phyloP scores from a whole-genome alignment of 2,113 vertebrate species.

The Hippocampus comes region DNA sequence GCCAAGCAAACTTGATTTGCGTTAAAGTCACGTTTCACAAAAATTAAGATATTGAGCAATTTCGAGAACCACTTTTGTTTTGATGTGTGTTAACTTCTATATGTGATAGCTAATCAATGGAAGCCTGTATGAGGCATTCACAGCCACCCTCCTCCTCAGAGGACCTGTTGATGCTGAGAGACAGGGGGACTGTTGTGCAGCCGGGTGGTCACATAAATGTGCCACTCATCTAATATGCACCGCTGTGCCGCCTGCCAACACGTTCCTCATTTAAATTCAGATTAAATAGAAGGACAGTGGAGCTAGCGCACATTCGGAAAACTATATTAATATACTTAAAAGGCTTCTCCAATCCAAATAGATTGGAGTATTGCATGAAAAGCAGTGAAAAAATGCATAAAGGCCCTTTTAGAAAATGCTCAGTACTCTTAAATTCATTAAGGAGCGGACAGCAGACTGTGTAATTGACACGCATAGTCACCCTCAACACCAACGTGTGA shows the following conservation, averaged over 20 bases:
- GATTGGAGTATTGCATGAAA: conserved; percentile 12
- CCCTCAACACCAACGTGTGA: too few species aligned
- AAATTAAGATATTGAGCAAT: conserved; percentile 12
- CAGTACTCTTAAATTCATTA: neutral
- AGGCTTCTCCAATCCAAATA: conserved; percentile 22
- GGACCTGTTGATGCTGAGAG: conserved; percentile 64
- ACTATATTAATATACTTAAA: conserved; percentile 47
- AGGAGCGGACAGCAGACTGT: too few species aligned
- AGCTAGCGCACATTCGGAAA: conserved; percentile 35
- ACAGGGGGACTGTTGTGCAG: conserved; percentile 68
- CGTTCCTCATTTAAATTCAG: conserved; percentile 64
- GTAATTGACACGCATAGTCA: too few species aligned
- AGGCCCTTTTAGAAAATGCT: neutral
- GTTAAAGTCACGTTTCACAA: neutral
- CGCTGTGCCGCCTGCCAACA: conserved; percentile 49
- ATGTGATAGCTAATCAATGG: conserved; percentile 62
- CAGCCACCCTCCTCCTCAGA: conserved; percentile 44
- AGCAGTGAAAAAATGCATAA: neutral
- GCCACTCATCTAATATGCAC: conserved; percentile 63
- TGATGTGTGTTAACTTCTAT: conserved; percentile 16
- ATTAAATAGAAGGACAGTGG: conserved; percentile 47
- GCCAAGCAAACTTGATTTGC: conserved; percentile 24
- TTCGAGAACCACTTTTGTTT: neutral
- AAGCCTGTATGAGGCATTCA: conserved; percentile 51
- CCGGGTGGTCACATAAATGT: conserved; percentile 61